Evolutionary conservation across 2,797 vertebrate species (phyloP).

Genomic region (Poecilia velifera): DNA sequence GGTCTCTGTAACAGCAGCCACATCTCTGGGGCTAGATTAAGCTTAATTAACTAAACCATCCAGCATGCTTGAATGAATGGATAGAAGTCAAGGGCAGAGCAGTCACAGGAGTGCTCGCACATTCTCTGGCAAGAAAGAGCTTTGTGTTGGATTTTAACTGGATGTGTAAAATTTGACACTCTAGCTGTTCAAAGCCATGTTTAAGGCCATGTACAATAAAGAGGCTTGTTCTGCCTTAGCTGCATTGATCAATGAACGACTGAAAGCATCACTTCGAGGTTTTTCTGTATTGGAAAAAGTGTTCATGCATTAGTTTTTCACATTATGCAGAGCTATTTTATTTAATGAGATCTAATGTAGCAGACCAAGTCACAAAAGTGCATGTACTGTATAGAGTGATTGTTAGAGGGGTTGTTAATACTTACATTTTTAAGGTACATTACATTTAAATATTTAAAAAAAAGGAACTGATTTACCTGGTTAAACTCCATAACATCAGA

Average conservation of each 20-base stretch:
- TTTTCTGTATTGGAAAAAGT: not conserved
- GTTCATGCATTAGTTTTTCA: not conserved
- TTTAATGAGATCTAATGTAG: not conserved
- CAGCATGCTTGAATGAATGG: constrained; percentile 76
- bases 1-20: constrained; percentile 74
- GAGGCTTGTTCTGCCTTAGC: constrained; percentile 1
- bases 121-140: constrained; percentile 48
- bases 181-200: constrained; percentile 20
- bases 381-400: not conserved
- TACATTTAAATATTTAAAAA: not conserved
- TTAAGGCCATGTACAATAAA: constrained; percentile 10
- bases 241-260: not conserved
- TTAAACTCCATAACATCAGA: not conserved
- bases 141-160: constrained; percentile 24
- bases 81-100: constrained; percentile 81
- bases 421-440: not conserved
- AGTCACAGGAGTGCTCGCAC: constrained; percentile 62
- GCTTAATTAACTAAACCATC: constrained; percentile 83
- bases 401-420: not conserved
- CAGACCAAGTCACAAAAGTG: not conserved
- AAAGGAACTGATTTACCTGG: not conserved
- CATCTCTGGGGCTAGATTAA: constrained; percentile 80
- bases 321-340: not conserved
- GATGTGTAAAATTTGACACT: not conserved
- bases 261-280: not conserved